Evolutionary conservation across 2,888 invertebrate species (phyloP), one percentile per base, ranked within the genome.

Genomic region (Meiosimyza decipiens): DNA sequence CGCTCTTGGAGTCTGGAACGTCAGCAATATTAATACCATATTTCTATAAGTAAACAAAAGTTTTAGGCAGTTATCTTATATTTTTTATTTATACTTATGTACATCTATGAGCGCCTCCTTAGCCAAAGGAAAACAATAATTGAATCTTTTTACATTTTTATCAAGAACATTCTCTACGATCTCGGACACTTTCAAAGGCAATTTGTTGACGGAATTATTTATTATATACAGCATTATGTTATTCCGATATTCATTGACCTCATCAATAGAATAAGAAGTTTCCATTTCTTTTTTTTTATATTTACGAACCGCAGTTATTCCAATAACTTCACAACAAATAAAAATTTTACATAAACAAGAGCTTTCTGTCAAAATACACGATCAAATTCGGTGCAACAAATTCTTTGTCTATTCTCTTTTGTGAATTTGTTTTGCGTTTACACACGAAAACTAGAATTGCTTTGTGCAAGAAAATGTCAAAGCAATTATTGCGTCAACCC

Each of bases 101-200:
- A 82, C 81, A 33, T 77, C 74, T 67, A 76, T 72, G 12, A 82
- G 73, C 0, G 76, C 77, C 2, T 50, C 12, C 62, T 75, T 78
- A 6, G 79, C 81, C 6, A 71, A 66, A 12, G 63, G 54, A 3
- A 81, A 55, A 15, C 77, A 73, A 68, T 76, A 47, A 5, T 59
- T 72, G 51, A 80, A 78, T 3, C 75, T 22, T 55, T 69, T 66
- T 0, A 59, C 65, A 9, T 80, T 80, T 6, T 77, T 75, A 52
- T 77, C 77, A 1, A 81, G 51, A 1, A 73, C 77, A 13, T 70
- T 70, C 1, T 74, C 71, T 1, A 75, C 57, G 16, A 82, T 77
- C 13, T 82, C 82, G 0, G 76, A 74, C 15, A 79, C 75, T 40
- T 82, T 82, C 0, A 83, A 63, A 3, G 82, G 82, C 15, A 79